These are phyloP conservation scores for Drosophila virilis DNA, from an alignment of 1,140 invertebrate species.

Conservation along the genomic window DNA sequence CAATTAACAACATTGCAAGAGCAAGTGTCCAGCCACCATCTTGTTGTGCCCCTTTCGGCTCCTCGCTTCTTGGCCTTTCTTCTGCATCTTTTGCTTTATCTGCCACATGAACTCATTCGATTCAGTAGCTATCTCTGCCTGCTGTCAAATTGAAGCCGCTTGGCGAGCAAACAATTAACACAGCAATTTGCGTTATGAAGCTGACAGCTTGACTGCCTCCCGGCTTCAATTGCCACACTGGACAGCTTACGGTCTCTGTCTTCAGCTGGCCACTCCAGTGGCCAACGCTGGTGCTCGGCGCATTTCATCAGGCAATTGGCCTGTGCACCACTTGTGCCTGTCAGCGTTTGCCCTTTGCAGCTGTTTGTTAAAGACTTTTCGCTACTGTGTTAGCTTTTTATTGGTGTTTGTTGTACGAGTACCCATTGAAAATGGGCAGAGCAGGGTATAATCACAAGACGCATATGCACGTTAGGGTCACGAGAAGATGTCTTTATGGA, in stretches of 20 bases:
- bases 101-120: conserved; percentile 7
- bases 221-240: conserved; percentile 14
- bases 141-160: conserved; percentile 37
- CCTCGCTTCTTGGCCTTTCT: not conserved
- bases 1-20: conserved; percentile 40
- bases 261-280: conserved; percentile 20
- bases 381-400: conserved; percentile 5
- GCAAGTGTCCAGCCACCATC: not conserved
- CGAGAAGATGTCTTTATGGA: not conserved
- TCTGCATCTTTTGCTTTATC: not conserved
- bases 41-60: not conserved
- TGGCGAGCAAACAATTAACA: conserved; percentile 62
- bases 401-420: not conserved
- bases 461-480: not conserved
- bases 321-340: conserved; percentile 18
- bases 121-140: not conserved
- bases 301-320: conserved; percentile 40
- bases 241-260: too few species aligned
- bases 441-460: not conserved
- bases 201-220: conserved; percentile 5
- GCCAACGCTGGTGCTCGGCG: conserved; percentile 13
- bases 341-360: conserved; percentile 38
- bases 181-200: conserved; percentile 39
- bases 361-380: conserved; percentile 43
- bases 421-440: not conserved